Percentiles rank a stretch among this genome's conserved stretches.
These are phyloP conservation scores for Drosophila mettleri DNA, from an alignment of 2,888 invertebrate species.

Conservation along the genomic window DNA sequence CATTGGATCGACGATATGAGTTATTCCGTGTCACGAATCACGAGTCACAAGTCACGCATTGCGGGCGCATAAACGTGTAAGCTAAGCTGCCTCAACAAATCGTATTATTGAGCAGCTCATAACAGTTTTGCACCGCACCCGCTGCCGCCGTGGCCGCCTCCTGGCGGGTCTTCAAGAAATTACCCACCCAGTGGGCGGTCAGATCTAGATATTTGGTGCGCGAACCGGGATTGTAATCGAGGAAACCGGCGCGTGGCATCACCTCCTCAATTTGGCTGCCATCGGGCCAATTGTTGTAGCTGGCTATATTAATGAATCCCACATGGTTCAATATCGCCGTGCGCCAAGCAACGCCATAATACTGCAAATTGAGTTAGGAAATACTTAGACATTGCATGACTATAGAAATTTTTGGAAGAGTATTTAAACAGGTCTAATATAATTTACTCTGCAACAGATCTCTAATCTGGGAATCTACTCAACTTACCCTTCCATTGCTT, in stretches of 20 bases:
- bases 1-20: constrained; percentile 50
- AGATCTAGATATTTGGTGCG: constrained; percentile 88
- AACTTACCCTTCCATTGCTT: constrained; percentile 83
- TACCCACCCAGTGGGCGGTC: constrained; percentile 87
- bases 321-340: constrained; percentile 87
- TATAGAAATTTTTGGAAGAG: no score
- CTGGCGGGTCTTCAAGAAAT: constrained; percentile 85
- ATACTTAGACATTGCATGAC: no score
- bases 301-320: constrained; percentile 88
- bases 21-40: constrained; percentile 28
- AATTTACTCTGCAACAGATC: no score
- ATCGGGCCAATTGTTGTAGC: constrained; percentile 91
- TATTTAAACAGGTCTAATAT: no score
- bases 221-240: constrained; percentile 88
- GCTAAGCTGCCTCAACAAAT: constrained; percentile 83
- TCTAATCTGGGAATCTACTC: no score
- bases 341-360: constrained; percentile 88
- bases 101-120: constrained; percentile 84
- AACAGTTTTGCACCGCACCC: constrained; percentile 76
- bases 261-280: constrained; percentile 91
- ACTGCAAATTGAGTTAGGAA: constrained; percentile 75
- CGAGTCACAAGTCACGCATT: constrained; percentile 34
- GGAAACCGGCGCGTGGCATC: constrained; percentile 81
- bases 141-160: constrained; percentile 76
- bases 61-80: constrained; percentile 14